phyloP scores from a whole-genome alignment of 2,797 vertebrate species.

The Amphiprion clarkii region DNA sequence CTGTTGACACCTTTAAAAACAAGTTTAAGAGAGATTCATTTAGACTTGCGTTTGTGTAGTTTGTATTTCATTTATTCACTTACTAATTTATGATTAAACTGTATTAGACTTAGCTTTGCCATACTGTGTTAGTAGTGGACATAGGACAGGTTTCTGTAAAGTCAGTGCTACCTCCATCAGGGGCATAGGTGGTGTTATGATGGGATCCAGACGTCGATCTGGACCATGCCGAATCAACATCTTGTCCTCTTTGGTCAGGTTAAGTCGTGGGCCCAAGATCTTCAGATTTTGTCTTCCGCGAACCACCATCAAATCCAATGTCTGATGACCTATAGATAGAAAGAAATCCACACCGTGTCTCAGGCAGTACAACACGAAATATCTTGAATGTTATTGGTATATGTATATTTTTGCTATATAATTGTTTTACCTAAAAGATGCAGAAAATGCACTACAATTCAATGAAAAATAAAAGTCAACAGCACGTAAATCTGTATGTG shows the following conservation, averaged over 20 bases:
- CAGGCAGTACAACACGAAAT: neutral
- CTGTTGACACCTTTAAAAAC: too few relatives aligned
- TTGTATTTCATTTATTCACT: too few relatives aligned
- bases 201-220: slow-evolving; percentile 93
- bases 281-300: slow-evolving; percentile 94
- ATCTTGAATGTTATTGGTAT: neutral
- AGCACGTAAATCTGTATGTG: neutral
- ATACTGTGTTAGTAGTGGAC: too few relatives aligned
- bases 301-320: slow-evolving; percentile 86
- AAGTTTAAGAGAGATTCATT: too few relatives aligned
- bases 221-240: slow-evolving; percentile 92
- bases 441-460: neutral
- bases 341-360: neutral
- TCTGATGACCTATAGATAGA: slow-evolving; percentile 77
- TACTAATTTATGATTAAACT: too few relatives aligned
- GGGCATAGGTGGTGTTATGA: slow-evolving; percentile 94
- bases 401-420: neutral
- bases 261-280: slow-evolving; percentile 95
- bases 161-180: slow-evolving; percentile 91
- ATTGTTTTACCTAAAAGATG: neutral
- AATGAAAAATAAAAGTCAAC: neutral
- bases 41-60: too few relatives aligned
- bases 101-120: too few relatives aligned
- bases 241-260: slow-evolving; percentile 97
- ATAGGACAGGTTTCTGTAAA: too few relatives aligned